Conservation (phyloP, 2,888 invertebrate species). For the Rhagonycha fulva region DNA sequence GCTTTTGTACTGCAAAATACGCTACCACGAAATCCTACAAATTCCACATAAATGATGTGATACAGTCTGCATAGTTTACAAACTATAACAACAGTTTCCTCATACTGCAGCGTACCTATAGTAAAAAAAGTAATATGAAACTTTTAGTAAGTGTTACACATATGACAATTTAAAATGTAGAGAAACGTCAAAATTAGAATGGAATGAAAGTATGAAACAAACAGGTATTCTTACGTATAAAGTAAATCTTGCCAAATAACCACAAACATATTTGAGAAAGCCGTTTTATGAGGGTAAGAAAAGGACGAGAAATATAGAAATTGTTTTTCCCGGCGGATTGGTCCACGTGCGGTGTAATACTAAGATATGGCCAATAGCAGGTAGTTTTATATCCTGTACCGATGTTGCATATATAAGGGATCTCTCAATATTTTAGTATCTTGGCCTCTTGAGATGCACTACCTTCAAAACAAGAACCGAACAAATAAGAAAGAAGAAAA, state of each 20-base stretch:
- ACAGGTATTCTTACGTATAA: conserved; percentile 11
- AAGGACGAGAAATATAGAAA: conserved; percentile 44
- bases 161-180: background rate
- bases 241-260: conserved; percentile 33
- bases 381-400: conserved; percentile 57
- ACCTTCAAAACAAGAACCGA: conserved; percentile 27
- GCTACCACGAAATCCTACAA: background rate
- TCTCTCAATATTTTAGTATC: conserved; percentile 57
- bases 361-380: conserved; percentile 58
- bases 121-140: background rate
- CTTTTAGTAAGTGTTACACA: background rate
- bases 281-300: conserved; percentile 25
- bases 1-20: background rate
- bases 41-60: background rate
- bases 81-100: background rate
- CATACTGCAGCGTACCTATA: background rate
- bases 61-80: background rate
- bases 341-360: conserved; percentile 53
- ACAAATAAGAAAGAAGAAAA: conserved; percentile 23
- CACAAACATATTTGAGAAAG: conserved; percentile 31
- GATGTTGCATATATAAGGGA: conserved; percentile 57
- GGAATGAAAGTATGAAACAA: background rate
- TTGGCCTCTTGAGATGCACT: conserved; percentile 30
- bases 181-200: background rate
- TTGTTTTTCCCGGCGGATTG: conserved; percentile 54